Evolutionary conservation across 2,797 vertebrate genomes (phyloP), one percentile per base, ranked within the genome.

Genomic region (Typhlichthys eigenmanni): DNA sequence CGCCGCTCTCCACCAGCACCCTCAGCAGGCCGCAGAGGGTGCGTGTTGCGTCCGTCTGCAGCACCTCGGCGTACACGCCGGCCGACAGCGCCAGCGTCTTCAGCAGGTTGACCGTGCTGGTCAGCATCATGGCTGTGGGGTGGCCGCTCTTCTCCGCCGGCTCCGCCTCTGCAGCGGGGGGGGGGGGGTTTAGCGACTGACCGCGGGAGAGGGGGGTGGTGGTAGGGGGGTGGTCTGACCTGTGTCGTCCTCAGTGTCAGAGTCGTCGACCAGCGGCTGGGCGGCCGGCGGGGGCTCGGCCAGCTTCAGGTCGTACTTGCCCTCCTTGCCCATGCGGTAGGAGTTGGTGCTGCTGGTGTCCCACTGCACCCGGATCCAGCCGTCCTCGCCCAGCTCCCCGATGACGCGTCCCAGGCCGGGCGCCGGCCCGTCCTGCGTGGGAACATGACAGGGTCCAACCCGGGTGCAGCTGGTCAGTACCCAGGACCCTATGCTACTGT

Each of bases 361-460:
- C 98, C 98, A 99, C 82, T 99, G 97, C 43, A 99, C 97, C 78
- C 98, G 83, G 83, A 99, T 98, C 98, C 98, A 99, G 6, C 98
- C 98, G 4, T 99, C 97, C 86, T 99, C 97, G 10, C 97, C 97
- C 60, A 99, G 5, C 79, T 99, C 98, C 48, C 97, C 97, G 47
- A 99, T 99, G 55, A 99, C 98, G 53, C 96, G 93, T 13, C 98
- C 98, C 10, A 99, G 91, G 57, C 96, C 98, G 5, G 97, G 98
- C 13, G 98, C 92, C 0, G 97, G 98, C 2, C 98, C 98, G 13
- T 99, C 98, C 98, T 94, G 68, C 2, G 74, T 3, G 62, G 5
- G 75, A 5, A 3, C 64, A 1, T 0, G 0, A 66, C 10, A 52
- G 3, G 3, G 24, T 69, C 43, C 66, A 29, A 69, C 1, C 47